Percentiles rank a stretch among this genome's conserved stretches.
phyloP scores from a whole-genome alignment of 2,888 invertebrate species.

The Diarsia rubi region DNA sequence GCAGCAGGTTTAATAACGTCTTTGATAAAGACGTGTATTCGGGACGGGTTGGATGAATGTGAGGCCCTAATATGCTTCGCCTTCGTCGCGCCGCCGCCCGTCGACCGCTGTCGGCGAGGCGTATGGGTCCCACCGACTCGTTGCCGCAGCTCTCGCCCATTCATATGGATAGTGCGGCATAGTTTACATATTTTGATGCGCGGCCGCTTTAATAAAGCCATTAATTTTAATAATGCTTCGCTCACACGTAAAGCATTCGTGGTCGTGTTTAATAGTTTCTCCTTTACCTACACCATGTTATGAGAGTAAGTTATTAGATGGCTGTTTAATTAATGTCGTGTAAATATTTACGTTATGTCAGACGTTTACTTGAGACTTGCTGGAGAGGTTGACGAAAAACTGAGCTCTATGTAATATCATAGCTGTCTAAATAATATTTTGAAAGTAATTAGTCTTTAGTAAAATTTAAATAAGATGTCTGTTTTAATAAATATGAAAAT shows the following conservation, averaged over 20 bases:
- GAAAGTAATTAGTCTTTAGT: constrained; percentile 13
- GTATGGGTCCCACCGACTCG: constrained; percentile 81
- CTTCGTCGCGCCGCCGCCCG: constrained; percentile 78
- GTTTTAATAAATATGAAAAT: constrained; percentile 5
- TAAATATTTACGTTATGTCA: constrained; percentile 42
- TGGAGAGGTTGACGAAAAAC: constrained; percentile 30
- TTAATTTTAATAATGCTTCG: constrained; percentile 83
- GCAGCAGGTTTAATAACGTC: constrained; percentile 85
- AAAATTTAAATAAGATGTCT: constrained; percentile 21
- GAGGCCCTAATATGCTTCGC: constrained; percentile 81
- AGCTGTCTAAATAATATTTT: constrained; percentile 27
- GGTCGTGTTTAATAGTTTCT: constrained; percentile 71
- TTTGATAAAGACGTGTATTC: constrained; percentile 86
- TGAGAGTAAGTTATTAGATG: constrained; percentile 61
- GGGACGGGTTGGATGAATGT: constrained; percentile 81
- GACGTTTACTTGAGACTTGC: constrained; percentile 22
- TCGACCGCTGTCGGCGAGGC: constrained; percentile 84
- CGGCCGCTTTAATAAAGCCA: constrained; percentile 81
- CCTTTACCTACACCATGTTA: constrained; percentile 62
- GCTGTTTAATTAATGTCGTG: constrained; percentile 59
- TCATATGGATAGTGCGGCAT: constrained; percentile 84
- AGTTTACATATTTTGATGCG: constrained; percentile 85
- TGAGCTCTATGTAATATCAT: constrained; percentile 1
- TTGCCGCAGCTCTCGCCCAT: constrained; percentile 79
- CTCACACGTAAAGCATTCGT: constrained; percentile 70